phyloP scores from a whole-genome alignment of 2,797 vertebrate genomes.

The Vireo griseus region DNA sequence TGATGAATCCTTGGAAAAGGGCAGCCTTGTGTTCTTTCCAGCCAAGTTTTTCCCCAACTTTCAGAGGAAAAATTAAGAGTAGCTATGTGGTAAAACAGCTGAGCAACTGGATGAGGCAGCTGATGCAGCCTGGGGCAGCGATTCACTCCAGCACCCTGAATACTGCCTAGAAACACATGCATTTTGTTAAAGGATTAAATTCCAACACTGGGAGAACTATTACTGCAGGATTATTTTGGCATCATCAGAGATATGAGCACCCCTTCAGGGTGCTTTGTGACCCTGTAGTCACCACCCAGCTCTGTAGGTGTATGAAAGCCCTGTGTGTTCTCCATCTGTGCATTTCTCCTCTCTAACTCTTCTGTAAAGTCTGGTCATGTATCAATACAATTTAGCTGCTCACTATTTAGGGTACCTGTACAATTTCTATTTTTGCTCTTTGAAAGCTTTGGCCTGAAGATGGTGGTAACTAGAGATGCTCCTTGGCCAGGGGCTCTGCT shows the following conservation, averaged over 20 bases:
- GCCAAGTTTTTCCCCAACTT: neutral
- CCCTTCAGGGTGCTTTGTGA: neutral
- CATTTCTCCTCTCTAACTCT: neutral
- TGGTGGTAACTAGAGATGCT: neutral
- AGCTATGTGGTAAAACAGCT: neutral
- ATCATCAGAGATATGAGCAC: neutral
- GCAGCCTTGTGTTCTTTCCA: neutral
- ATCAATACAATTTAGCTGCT: neutral
- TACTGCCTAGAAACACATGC: neutral
- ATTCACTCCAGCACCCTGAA: neutral
- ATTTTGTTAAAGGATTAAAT: neutral
- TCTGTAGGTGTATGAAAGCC: fast-evolving
- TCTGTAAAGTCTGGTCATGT: neutral
- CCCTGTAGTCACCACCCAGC: neutral
- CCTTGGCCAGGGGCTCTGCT: neutral
- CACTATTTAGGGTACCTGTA: neutral
- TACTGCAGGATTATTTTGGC: neutral
- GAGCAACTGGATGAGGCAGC: neutral
- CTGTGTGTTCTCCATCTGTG: neutral
- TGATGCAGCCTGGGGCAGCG: neutral
- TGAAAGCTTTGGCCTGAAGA: neutral
- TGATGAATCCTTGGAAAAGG: neutral
- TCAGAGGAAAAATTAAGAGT: neutral
- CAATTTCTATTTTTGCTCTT: neutral
- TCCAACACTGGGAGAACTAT: neutral